Evolutionary conservation across 2,888 invertebrate genomes (phyloP).

Genomic region (Eurois occulta): DNA sequence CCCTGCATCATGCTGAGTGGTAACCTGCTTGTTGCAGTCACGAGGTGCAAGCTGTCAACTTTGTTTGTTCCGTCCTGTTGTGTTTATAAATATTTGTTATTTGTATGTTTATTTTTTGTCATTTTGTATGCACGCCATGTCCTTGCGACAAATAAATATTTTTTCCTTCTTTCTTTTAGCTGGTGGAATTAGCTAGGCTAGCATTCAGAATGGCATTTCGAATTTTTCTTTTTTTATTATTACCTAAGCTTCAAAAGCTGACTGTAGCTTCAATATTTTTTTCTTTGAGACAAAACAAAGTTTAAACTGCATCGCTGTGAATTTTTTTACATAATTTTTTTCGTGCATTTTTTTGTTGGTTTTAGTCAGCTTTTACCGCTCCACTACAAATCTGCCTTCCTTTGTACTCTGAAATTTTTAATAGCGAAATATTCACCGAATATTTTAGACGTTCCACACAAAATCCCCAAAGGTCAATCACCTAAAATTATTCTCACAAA

Average conservation of each 20-base stretch:
- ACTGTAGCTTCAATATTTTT: not conserved
- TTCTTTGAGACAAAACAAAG: not conserved
- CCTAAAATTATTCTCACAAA: conserved; percentile 48
- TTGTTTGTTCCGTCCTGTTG: too few species aligned
- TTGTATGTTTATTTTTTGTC: too few species aligned
- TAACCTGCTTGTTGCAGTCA: too few species aligned
- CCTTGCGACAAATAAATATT: too few species aligned
- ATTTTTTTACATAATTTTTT: not conserved
- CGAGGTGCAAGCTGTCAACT: too few species aligned
- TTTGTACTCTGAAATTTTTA: not conserved
- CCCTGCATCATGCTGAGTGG: too few species aligned
- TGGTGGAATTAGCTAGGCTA: too few species aligned
- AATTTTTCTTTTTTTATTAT: too few species aligned
- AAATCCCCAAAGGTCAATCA: conserved; percentile 33
- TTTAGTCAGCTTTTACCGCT: not conserved
- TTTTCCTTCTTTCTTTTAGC: too few species aligned
- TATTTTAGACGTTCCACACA: not conserved
- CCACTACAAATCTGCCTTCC: not conserved
- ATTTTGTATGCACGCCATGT: too few species aligned
- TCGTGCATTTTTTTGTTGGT: fast-evolving
- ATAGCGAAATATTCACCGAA: not conserved
- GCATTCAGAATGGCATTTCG: not conserved
- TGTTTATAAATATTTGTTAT: too few species aligned
- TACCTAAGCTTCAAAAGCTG: too few species aligned
- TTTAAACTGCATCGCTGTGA: not conserved